phyloP scores from a whole-genome alignment of 2,888 invertebrate genomes.

The Phaonia tiefii region DNA sequence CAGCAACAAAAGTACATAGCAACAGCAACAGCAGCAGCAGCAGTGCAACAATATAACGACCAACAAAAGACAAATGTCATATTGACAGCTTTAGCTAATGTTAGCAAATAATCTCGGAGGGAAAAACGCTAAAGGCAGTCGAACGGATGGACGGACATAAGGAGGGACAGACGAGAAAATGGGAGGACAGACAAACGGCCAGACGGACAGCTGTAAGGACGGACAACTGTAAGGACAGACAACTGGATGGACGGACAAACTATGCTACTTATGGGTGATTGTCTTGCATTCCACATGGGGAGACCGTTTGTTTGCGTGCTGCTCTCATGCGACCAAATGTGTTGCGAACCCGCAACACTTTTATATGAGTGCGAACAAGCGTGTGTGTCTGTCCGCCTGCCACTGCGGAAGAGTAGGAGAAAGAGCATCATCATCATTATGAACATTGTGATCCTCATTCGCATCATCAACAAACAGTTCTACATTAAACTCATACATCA shows the following conservation, averaged over 20 bases:
- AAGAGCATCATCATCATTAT: not conserved
- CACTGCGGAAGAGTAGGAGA: not conserved
- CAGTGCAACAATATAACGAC: slow-evolving; percentile 31
- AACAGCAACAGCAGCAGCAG: slow-evolving; percentile 16
- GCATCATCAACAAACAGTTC: not conserved
- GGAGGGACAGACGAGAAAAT: not conserved
- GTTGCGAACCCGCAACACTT: no score
- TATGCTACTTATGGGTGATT: not conserved
- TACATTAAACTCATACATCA: not conserved
- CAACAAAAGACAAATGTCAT: slow-evolving; percentile 53
- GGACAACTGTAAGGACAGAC: no score
- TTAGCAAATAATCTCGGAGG: slow-evolving; percentile 45
- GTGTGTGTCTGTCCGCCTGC: not conserved
- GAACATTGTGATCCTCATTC: not conserved
- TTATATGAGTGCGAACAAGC: no score
- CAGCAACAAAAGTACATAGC: no score
- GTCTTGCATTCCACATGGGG: not conserved
- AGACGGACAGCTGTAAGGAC: no score
- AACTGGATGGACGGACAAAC: not conserved
- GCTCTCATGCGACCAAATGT: no score
- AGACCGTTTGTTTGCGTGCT: no score
- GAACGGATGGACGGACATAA: no score
- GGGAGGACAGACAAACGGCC: not conserved
- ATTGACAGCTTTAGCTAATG: slow-evolving; percentile 56
- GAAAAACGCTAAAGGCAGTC: no score